These are phyloP conservation scores for Iguana delicatissima DNA, from an alignment of 2,797 vertebrate genomes.

Conservation along the genomic window DNA sequence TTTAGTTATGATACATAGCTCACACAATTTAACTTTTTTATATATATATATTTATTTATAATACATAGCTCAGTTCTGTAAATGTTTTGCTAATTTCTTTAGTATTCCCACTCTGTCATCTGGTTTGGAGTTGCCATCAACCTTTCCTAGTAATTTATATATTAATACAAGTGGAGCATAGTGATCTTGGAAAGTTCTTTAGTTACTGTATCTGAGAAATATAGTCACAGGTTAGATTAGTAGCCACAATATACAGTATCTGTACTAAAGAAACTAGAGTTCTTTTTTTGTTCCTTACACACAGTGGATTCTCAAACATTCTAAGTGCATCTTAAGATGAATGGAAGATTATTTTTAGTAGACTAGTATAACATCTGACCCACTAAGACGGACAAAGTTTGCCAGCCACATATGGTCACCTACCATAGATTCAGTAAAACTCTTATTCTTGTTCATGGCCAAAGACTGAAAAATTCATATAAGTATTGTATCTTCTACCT, in stretches of 20 bases:
- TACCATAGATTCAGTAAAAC: background rate
- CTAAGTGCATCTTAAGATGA: background rate
- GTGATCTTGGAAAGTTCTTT: background rate
- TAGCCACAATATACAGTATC: background rate
- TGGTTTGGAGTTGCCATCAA: conserved; percentile 6
- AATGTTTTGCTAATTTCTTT: conserved; percentile 6
- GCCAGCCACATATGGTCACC: background rate
- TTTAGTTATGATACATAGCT: background rate
- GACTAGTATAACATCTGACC: background rate
- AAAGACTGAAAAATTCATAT: background rate
- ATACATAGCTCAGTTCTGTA: conserved; percentile 24
- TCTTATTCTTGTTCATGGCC: background rate
- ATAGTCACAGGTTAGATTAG: conserved; percentile 3
- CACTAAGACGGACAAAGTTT: background rate
- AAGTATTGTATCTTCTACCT: too few relatives aligned
- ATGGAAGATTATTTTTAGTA: background rate
- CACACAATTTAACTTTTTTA: background rate
- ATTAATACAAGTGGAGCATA: conserved; percentile 12
- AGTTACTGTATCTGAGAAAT: conserved; percentile 19
- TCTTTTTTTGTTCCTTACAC: background rate
- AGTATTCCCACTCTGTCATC: background rate
- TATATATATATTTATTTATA: background rate
- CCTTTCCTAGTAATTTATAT: background rate
- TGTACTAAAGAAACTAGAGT: background rate
- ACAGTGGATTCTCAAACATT: background rate